phyloP scores from a whole-genome alignment of 2,888 invertebrate genomes.

The Adineta ricciae region DNA sequence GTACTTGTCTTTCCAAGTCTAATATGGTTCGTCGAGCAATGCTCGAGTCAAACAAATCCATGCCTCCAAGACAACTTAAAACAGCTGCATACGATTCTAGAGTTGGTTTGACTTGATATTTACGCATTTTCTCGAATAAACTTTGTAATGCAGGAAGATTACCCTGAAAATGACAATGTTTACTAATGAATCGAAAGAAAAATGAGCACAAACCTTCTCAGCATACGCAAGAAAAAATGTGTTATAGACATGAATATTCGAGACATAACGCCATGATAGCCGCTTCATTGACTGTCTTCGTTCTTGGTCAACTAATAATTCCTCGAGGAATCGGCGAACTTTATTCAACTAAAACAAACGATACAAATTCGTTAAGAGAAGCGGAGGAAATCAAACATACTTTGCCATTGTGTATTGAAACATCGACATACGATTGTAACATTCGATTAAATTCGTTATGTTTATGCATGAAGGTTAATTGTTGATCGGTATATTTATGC shows the following conservation, averaged over 20 bases:
- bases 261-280: neutral
- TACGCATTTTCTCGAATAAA: constrained; percentile 1
- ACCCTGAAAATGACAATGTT: neutral
- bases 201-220: neutral
- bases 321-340: neutral
- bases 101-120: constrained; percentile 25
- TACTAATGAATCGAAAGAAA: neutral
- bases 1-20: neutral
- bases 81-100: constrained; percentile 27
- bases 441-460: constrained; percentile 28
- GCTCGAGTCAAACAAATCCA: neutral
- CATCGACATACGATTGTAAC: constrained; percentile 25
- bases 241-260: neutral
- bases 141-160: neutral
- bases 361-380: neutral
- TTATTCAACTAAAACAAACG: neutral
- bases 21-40: neutral
- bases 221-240: neutral
- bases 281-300: neutral
- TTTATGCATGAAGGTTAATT: constrained; percentile 25
- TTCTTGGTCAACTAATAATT: neutral
- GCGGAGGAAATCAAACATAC: neutral
- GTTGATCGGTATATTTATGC: constrained; percentile 19
- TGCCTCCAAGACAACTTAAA: constrained; percentile 24
- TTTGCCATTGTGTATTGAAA: neutral